Percentiles rank a stretch among this genome's conserved stretches.
phyloP scores from a whole-genome alignment of 2,888 invertebrate genomes.

The Mycogona germanica region DNA sequence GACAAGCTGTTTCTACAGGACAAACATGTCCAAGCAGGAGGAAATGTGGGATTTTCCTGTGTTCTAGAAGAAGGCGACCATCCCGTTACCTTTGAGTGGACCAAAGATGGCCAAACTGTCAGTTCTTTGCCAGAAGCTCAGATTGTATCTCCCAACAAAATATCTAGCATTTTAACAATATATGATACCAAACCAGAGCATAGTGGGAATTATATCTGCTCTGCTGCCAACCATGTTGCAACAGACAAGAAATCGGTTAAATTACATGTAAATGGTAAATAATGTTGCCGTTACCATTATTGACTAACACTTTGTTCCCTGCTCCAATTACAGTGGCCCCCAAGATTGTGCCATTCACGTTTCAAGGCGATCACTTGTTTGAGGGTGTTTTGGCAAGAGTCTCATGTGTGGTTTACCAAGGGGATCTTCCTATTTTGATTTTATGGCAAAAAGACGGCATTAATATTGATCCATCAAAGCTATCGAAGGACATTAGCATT shows the following conservation, averaged over 20 bases:
- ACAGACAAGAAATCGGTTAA: background rate
- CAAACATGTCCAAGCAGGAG: slow-evolving; percentile 44
- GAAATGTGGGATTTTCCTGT: slow-evolving; percentile 67
- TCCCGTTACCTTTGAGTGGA: slow-evolving; percentile 2
- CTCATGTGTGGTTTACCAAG: slow-evolving; percentile 23
- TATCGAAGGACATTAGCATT: background rate
- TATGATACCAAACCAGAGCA: background rate
- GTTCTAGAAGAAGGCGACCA: slow-evolving; percentile 62
- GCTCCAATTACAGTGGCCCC: slow-evolving; percentile 19
- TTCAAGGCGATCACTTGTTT: slow-evolving; percentile 21
- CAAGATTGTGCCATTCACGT: slow-evolving; percentile 22
- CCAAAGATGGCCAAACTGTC: slow-evolving; percentile 5
- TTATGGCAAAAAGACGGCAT: slow-evolving; percentile 53
- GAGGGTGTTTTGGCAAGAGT: slow-evolving; percentile 23
- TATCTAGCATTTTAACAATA: slow-evolving; percentile 1
- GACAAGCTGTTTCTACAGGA: slow-evolving; percentile 29
- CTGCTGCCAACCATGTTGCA: background rate
- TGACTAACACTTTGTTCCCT: background rate
- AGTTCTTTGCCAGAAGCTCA: background rate
- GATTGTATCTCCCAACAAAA: background rate
- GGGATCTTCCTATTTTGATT: slow-evolving; percentile 41
- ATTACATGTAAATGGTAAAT: slow-evolving; percentile 8
- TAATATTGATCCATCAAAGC: background rate
- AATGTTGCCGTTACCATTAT: too few species aligned
- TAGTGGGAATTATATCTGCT: slow-evolving; percentile 4